A percentile compares a stretch with the other conserved stretches of the same genome.
Evolutionary conservation across 53 echinoderm and acorn worm species (phyloP).

Genomic region (Crossaster papposus): DNA sequence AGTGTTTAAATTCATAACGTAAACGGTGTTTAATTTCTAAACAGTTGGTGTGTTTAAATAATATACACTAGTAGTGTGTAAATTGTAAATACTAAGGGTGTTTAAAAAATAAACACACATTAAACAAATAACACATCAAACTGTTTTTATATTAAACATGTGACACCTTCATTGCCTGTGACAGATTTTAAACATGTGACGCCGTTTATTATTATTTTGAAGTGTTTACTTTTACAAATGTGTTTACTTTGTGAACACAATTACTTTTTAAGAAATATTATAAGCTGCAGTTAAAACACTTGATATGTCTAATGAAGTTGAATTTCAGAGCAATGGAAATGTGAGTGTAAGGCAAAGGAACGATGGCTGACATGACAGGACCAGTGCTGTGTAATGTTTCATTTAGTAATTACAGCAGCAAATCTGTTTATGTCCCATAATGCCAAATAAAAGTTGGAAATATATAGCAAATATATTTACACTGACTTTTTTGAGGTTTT

Average conservation of each 20-base stretch:
- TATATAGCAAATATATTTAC: no score
- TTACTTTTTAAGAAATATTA: constrained; percentile 17
- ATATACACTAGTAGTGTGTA: constrained; percentile 10
- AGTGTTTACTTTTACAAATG: constrained; percentile 24
- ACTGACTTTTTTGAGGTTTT: no score
- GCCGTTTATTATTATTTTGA: constrained; percentile 37
- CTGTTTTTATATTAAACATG: constrained; percentile 24
- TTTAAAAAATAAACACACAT: constrained; percentile 41
- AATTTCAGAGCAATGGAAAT: background rate
- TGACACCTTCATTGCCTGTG: constrained; percentile 39
- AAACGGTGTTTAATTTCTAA: constrained; percentile 14
- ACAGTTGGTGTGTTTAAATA: background rate
- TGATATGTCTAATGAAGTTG: background rate
- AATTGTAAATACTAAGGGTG: constrained; percentile 20
- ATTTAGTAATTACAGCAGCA: background rate
- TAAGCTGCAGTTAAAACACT: background rate
- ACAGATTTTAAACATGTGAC: no score
- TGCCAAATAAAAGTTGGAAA: background rate
- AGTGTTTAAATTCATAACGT: constrained; percentile 18
- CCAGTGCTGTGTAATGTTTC: background rate
- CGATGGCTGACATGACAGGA: background rate
- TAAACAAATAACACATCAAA: constrained; percentile 34
- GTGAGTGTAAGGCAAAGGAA: background rate
- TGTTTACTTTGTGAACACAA: constrained; percentile 32
- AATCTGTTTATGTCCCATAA: background rate